Evolutionary conservation across 2,113 vertebrate species (phyloP).

Genomic region (Noctilio leporinus): DNA sequence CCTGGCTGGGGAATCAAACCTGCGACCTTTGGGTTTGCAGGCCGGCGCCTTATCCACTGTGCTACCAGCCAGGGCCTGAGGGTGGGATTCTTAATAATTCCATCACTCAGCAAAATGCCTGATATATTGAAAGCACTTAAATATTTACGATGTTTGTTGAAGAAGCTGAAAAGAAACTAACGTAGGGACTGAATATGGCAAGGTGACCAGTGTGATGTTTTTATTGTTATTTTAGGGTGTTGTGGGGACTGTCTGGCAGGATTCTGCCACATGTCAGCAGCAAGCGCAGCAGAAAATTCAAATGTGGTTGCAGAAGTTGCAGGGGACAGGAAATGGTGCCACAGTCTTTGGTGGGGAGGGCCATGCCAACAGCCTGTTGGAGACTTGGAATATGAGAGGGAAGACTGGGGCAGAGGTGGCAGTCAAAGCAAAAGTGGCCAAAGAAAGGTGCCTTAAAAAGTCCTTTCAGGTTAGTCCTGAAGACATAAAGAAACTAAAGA

Average conservation of each 20-base stretch:
- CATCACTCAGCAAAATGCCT: not conserved
- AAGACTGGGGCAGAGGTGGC: not conserved
- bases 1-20: too few species aligned
- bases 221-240: not conserved
- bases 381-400: not conserved
- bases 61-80: not conserved
- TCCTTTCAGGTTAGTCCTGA: constrained; percentile 82
- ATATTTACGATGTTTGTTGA: not conserved
- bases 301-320: not conserved
- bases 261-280: too few species aligned
- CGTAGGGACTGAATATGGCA: not conserved
- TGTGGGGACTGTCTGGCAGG: not conserved
- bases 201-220: not conserved
- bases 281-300: not conserved
- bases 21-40: too few species aligned
- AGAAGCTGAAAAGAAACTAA: not conserved
- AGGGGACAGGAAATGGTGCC: not conserved
- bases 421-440: constrained; percentile 68
- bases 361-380: accelerated
- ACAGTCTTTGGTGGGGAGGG: not conserved
- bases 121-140: not conserved
- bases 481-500: constrained; percentile 88
- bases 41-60: too few species aligned
- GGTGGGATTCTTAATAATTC: not conserved
- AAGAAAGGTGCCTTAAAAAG: constrained; percentile 79